A percentile compares a stretch with the other conserved stretches of the same genome.
phyloP scores from a whole-genome alignment of 2,113 vertebrate species.

The Hippolais icterina region DNA sequence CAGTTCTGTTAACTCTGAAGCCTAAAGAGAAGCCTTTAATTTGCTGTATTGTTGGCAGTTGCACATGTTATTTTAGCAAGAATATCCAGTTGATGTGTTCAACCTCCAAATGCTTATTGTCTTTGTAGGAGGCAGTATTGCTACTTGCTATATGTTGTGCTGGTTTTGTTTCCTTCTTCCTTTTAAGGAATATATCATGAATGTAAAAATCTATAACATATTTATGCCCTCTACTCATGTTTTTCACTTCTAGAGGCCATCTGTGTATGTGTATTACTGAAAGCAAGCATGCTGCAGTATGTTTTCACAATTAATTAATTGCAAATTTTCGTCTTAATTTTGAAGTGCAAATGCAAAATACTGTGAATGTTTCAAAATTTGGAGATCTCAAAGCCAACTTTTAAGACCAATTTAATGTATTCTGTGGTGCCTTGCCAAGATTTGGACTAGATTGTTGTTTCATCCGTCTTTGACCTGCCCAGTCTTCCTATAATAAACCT shows the following conservation, averaged over 20 bases:
- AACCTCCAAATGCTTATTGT: not conserved
- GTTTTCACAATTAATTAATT: not conserved
- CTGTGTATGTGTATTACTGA: not conserved
- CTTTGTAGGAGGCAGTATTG: not conserved
- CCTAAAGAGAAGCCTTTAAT: not conserved
- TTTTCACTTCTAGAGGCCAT: not conserved
- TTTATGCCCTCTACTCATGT: not conserved
- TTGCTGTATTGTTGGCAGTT: not conserved
- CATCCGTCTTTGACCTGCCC: not conserved
- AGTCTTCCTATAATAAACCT: not conserved
- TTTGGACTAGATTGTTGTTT: not conserved
- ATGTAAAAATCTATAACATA: not conserved
- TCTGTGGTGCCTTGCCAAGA: not conserved
- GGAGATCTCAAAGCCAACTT: not conserved
- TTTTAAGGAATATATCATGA: not conserved
- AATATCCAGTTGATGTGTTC: not conserved
- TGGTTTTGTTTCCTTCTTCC: not conserved
- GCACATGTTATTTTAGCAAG: not conserved
- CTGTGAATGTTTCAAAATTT: not conserved
- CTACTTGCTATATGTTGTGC: not conserved
- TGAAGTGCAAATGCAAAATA: not conserved
- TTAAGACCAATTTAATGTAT: not conserved
- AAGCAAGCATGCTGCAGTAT: not conserved
- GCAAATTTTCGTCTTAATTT: not conserved
- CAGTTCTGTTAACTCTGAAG: not conserved